A percentile compares a stretch with the other conserved stretches of the same genome.
phyloP scores from a whole-genome alignment of 37 sponge, comb jelly and placozoan genomes.

The Haliclona indistincta region DNA sequence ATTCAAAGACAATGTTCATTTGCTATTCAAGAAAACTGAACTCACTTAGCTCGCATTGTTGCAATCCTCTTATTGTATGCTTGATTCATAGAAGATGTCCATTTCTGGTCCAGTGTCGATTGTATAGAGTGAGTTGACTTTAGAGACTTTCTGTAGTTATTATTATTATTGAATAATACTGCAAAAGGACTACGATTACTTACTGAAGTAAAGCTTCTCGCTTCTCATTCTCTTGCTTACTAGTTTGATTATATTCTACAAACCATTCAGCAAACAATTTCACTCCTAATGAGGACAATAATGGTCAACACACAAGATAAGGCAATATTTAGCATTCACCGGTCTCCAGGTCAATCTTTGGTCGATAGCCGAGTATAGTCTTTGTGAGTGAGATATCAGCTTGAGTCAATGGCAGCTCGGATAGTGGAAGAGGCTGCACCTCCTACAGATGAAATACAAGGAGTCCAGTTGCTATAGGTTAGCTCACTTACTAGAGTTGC shows the following conservation, averaged over 20 bases:
- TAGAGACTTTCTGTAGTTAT: no score
- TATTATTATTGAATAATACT: no score
- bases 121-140: no score
- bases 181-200: background rate
- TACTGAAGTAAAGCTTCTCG: background rate
- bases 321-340: slow-evolving; percentile 15
- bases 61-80: slow-evolving; percentile 8
- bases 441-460: slow-evolving; percentile 29
- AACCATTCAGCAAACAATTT: slow-evolving; percentile 57
- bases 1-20: no score
- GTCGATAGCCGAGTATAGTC: slow-evolving; percentile 36
- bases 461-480: background rate
- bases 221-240: background rate
- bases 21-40: no score
- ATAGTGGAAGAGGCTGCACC: slow-evolving; percentile 44
- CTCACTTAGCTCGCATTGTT: slow-evolving; percentile 13
- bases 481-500: slow-evolving; percentile 49
- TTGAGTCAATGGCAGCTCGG: slow-evolving; percentile 52
- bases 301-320: background rate
- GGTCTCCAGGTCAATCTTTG: slow-evolving; percentile 16
- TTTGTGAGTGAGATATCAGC: slow-evolving; percentile 55
- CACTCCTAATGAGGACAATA: slow-evolving; percentile 11
- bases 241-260: slow-evolving; percentile 10
- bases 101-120: no score
- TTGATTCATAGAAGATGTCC: background rate